Base-by-base conservation (phyloP, 2,113 vertebrate species). In the Lophotis ruficrista region DNA sequence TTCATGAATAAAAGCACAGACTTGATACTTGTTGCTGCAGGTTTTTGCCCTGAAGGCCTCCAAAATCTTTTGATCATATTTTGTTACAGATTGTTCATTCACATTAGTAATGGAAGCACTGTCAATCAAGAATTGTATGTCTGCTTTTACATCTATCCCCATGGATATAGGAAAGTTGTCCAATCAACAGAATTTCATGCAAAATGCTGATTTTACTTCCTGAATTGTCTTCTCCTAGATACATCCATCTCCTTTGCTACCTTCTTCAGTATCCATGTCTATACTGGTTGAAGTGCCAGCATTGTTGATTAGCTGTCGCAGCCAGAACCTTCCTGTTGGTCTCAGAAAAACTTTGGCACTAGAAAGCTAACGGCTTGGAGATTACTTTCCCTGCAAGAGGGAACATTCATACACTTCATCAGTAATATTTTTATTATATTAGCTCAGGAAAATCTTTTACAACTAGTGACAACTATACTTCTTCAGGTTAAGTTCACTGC, bases 261-360 rank as follows among this genome's bases (percentile, higher is more conserved):
- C 53, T 80, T 83, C 27, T 33, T 47, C n/a, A 60, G 17, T 73
- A 56, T 56, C 28, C 0, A 0, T 81, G 27, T 31, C 47, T 38
- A n/a, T 47, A 43, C 12, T 35, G 47, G 12, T 48, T 0, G 0
- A 64, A 47, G 6, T 12, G 7, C 17, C n/a, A 87, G 12, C 14
- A 10, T 15, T 27, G 33, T 14, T 50, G 31, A 38, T 81, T 24
- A 41, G 6, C 14, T 68, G 31, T 15, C 43, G 10, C 28, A 51
- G 18, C 20, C 3, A 91, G 38, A 95, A 54, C 30, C 23, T 43
- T 79, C 30, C 43, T 64, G 7, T 35, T 23, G 5, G 5, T 31
- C 62, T 75, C 51, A 62, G 72, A 37, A 62, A 50, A 84, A 11
- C 15, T 54, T 58, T 33, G 47, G 4, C 21, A 51, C 6, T 50